phyloP scores from a whole-genome alignment of 2,888 invertebrate species.

The Leptopterna dolabrata region DNA sequence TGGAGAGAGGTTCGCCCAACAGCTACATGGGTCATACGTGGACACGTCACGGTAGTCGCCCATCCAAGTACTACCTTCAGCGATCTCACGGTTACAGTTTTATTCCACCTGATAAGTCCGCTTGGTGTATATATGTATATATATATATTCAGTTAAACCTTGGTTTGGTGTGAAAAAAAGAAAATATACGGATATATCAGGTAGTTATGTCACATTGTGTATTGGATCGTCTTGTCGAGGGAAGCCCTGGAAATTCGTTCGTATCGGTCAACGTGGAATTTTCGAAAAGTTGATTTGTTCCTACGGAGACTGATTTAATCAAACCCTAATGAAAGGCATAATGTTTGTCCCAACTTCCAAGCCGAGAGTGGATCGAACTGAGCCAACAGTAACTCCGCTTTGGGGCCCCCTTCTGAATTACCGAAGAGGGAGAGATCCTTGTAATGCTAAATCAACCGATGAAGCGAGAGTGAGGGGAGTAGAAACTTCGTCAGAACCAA shows the following conservation, averaged over 20 bases:
- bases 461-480: slow-evolving; percentile 22
- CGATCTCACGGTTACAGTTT: no score
- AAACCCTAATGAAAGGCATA: background rate
- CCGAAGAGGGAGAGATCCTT: slow-evolving; percentile 1
- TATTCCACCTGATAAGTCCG: no score
- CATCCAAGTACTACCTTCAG: no score
- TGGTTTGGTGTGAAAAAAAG: no score
- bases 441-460: slow-evolving; percentile 39
- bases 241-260: background rate
- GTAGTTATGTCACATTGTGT: no score
- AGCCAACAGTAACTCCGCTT: background rate
- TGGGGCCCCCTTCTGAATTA: background rate
- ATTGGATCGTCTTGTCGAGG: background rate
- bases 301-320: background rate
- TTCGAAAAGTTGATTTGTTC: background rate
- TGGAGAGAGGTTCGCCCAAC: no score
- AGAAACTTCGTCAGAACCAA: background rate
- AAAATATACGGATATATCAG: no score
- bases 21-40: no score
- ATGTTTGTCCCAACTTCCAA: background rate
- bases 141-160: no score
- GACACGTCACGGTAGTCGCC: no score
- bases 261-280: background rate
- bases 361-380: background rate
- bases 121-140: no score